Base-by-base conservation (phyloP, 1,140 invertebrate species). In the Battus philenor region DNA sequence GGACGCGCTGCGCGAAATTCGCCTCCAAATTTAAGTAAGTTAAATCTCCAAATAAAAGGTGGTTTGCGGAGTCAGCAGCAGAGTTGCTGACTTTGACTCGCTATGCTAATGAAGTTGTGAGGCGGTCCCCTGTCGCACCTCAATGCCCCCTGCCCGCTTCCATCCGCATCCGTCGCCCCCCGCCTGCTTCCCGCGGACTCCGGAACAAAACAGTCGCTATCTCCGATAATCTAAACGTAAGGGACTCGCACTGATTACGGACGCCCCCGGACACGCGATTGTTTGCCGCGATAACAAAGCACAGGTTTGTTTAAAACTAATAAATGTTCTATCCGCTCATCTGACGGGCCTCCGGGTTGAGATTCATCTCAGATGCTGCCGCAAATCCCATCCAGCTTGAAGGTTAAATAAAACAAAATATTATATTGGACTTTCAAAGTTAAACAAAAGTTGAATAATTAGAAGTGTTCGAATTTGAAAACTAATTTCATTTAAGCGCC, bases 11-110 rank as follows among this genome's bases (percentile, higher is more conserved):
- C 55, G 54, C 38, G 54, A 67, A 69, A 75, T 69, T 77, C 75
- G 66, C 70, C 73, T 68, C 61, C 53, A 73, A 78, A 70, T 64
- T 72, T 74, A 73, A 82, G 68, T 71, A 72, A 78, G 71, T 79
- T 77, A 79, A 82, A 73, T 76, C 76, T 71, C 60, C 67, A 75
- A 74, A 78, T 82, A 82, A 76, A 82, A 78, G 78, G 78, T 82
- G 57, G 57, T 61, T 48, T 62, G 69, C 44, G 44, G 55, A 75
- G 65, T 76, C 72, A 72, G 74, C 75, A 60, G 32, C 34, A 18
- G 11, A 60, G 61, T 59, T 67, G 72, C 67, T 68, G 68, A 75
- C 58, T 65, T 43, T 27, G 50, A 45, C 47, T 59, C 50, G 64
- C 57, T 74, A 69, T 68, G 70, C 47, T 72, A 79, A 76, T 76